Evolutionary conservation across 1,140 invertebrate genomes (phyloP).

Genomic region (Diprion similis): DNA sequence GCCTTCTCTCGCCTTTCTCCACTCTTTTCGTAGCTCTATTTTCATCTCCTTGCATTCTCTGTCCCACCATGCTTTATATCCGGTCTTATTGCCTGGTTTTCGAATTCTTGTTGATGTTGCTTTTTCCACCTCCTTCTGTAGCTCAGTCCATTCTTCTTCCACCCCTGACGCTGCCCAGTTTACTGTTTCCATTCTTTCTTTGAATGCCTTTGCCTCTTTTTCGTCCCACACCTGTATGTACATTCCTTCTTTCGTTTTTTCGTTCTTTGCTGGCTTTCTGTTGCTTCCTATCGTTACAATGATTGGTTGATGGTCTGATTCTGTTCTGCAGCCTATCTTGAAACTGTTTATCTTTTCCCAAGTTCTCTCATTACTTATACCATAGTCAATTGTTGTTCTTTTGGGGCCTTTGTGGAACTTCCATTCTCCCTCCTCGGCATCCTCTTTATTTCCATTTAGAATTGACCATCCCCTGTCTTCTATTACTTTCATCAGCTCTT

Average conservation of each 20-base stretch:
- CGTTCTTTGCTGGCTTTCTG: background rate
- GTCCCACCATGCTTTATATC: constrained; percentile 14
- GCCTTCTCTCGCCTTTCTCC: background rate
- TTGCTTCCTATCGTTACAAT: constrained; percentile 8
- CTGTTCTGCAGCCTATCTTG: constrained; percentile 1
- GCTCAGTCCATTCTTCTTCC: constrained; percentile 2
- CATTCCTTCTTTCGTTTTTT: background rate
- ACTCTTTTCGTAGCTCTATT: background rate
- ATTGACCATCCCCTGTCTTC: constrained; percentile 29
- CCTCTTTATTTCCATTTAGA: constrained; percentile 23
- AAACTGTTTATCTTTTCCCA: constrained; percentile 13
- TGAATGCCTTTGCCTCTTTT: background rate
- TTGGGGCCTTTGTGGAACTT: constrained; percentile 14
- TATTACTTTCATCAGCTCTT: constrained; percentile 10
- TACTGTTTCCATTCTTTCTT: background rate
- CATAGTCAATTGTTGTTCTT: constrained; percentile 24
- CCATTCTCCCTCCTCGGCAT: constrained; percentile 27
- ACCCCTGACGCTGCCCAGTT: background rate
- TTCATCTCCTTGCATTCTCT: background rate
- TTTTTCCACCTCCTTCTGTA: constrained; percentile 5
- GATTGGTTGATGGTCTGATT: constrained; percentile 20
- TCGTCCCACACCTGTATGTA: constrained; percentile 13
- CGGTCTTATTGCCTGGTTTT: background rate
- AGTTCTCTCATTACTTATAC: constrained; percentile 1
- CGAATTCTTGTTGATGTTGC: background rate